These are phyloP conservation scores for Eledona agricola DNA, from an alignment of 2,888 invertebrate genomes.

Conservation along the genomic window DNA sequence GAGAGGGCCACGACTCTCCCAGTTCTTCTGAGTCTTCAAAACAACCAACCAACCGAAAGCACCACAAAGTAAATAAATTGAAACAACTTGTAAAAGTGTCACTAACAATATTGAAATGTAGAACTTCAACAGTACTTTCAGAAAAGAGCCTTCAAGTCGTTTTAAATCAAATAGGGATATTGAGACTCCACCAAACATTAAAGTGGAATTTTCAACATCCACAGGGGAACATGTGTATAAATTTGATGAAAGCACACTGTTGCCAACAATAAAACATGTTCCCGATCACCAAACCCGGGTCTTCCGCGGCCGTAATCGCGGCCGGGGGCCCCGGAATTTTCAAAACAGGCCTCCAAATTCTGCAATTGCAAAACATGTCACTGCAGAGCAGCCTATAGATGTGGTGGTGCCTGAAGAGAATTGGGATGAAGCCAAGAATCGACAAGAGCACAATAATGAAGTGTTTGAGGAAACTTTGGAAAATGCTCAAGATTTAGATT, in stretches of 20 bases:
- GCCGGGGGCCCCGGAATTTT: constrained; percentile 11
- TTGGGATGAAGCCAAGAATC: too few species aligned
- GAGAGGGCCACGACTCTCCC: too few species aligned
- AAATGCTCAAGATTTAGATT: neutral
- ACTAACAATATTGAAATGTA: constrained; percentile 3
- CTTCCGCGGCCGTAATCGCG: constrained; percentile 18
- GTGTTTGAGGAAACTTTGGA: neutral
- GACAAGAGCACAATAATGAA: neutral
- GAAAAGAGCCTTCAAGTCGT: too few species aligned
- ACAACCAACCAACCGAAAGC: too few species aligned
- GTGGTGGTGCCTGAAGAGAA: constrained; percentile 12
- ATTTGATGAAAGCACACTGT: constrained; percentile 25
- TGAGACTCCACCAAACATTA: constrained; percentile 32
- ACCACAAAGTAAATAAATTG: constrained; percentile 7
- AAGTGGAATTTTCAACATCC: constrained; percentile 34
- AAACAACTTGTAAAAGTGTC: too few species aligned
- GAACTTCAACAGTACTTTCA: neutral
- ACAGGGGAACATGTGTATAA: constrained; percentile 31
- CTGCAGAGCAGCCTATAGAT: neutral
- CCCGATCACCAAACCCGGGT: constrained; percentile 22
- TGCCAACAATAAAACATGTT: constrained; percentile 35
- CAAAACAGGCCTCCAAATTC: neutral
- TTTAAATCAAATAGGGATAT: too few species aligned
- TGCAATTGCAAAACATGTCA: constrained; percentile 6
- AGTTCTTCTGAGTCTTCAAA: too few species aligned